Evolutionary conservation across 2,888 invertebrate species (phyloP), one percentile per base, ranked within the genome.

Genomic region (Rambutsinella grinnellia): DNA sequence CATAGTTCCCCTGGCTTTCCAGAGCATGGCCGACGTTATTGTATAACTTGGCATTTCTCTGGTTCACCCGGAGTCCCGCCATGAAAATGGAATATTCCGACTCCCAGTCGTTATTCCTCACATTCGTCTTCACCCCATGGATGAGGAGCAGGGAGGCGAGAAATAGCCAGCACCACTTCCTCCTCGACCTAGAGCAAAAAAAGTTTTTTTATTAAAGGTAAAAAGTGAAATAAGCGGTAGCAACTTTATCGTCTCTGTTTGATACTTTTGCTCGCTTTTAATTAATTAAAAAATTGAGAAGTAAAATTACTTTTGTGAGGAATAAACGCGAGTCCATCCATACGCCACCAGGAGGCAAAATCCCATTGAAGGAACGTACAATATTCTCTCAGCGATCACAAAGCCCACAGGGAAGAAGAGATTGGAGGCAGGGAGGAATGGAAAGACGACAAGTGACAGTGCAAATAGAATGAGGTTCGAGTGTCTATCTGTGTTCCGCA

Each of bases 361-460:
- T 66, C 97, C 98, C 85, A 97, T 94, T 88, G 96, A 97, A 62
- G 98, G 97, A 87, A 98, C 91, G 88, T 98, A 99, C 81, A 99
- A 90, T 82, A 98, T 93, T 81, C 98, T 90, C 88, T 99, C 99
- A 76, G 98, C 99, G 69, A 98, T 94, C 83, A 99, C 98, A 88
- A 99, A 99, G 61, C 99, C 99, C 77, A 99, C 98, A 88, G 98
- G 97, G 89, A 97, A 97, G 88, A 98, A 93, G 84, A 97, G 89
- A 90, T 99, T 99, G 85, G 95, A 93, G 80, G 98, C 97, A 81
- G 97, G 98, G 85, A 98, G 90, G 88, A 97, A 98, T 79, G 98
- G 97, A 84, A 98, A 89, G 83, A 93, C 91, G 86, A 97, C 90
- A 85, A 98, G 91, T 57, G 90, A 88, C 77, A 90, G 82, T 27